Evolutionary conservation across 1,140 invertebrate species (phyloP).

Genomic region (Holcopasites calliopsidis): DNA sequence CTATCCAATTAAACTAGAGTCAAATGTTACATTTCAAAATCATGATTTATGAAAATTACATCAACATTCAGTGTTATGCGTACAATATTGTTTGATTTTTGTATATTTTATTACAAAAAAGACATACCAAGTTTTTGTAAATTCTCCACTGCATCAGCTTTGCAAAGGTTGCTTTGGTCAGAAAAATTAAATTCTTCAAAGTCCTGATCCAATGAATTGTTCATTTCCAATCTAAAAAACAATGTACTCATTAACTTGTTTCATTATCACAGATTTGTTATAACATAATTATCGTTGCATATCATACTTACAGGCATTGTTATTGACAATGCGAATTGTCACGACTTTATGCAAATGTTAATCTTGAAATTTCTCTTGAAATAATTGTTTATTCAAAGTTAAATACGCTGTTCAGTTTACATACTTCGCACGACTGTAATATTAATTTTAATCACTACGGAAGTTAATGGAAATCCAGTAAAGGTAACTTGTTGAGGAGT

Average conservation of each 20-base stretch:
- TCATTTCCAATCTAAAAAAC: slow-evolving; percentile 78
- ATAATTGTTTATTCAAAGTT: background rate
- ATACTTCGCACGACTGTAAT: background rate
- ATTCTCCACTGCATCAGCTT: slow-evolving; percentile 51
- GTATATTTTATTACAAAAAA: slow-evolving; percentile 8
- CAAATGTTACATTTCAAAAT: background rate
- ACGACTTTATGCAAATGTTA: slow-evolving; percentile 36
- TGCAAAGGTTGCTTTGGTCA: slow-evolving; percentile 53
- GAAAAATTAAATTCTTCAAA: slow-evolving; percentile 75
- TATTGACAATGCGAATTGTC: slow-evolving; percentile 59
- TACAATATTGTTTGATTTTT: slow-evolving; percentile 2
- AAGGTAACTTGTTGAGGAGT: background rate
- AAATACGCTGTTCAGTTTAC: background rate
- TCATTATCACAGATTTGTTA: background rate
- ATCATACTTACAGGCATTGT: slow-evolving; percentile 72
- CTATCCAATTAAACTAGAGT: background rate
- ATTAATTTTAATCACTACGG: slow-evolving; percentile 1
- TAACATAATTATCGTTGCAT: background rate
- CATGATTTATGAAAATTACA: background rate
- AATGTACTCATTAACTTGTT: slow-evolving; percentile 12
- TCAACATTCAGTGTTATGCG: background rate
- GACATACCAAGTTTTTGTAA: slow-evolving; percentile 73
- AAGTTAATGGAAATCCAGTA: background rate
- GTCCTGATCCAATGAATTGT: slow-evolving; percentile 77
- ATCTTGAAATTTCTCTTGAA: slow-evolving; percentile 25